Evolutionary conservation across 2,888 invertebrate genomes (phyloP).

Genomic region (Nasonovia ribisnigri): DNA sequence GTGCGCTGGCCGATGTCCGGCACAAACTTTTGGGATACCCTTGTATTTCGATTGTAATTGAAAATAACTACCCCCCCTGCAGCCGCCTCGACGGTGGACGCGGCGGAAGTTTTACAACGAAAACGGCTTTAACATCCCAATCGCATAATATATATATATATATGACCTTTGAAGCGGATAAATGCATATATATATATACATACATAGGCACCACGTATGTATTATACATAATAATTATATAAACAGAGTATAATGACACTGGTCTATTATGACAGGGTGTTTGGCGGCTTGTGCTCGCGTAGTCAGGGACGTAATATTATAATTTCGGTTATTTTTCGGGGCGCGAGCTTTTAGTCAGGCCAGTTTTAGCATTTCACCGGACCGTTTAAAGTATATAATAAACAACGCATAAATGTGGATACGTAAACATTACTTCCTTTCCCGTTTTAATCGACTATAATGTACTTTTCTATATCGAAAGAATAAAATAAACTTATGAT

Average conservation of each 20-base stretch:
- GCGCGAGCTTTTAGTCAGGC: neutral
- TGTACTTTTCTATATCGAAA: neutral
- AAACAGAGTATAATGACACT: neutral
- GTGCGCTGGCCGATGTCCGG: neutral
- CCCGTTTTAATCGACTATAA: neutral
- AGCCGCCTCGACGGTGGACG: neutral
- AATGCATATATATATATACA: neutral
- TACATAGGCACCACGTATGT: neutral
- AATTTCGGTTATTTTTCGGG: neutral
- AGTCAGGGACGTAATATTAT: neutral
- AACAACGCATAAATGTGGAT: neutral
- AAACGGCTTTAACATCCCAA: conserved; percentile 59
- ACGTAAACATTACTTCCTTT: neutral
- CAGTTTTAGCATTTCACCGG: neutral
- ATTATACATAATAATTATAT: neutral
- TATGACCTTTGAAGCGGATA: neutral
- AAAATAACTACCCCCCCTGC: conserved; percentile 33
- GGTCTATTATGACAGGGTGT: neutral
- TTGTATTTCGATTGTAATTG: conserved; percentile 36
- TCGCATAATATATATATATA: neutral
- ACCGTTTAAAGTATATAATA: neutral
- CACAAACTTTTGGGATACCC: conserved; percentile 31
- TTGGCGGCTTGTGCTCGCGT: neutral
- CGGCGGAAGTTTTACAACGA: conserved; percentile 51
- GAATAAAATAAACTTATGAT: neutral